Percentiles rank a stretch among this genome's conserved stretches.
These are phyloP conservation scores for Periophthalmus magnuspinnatus DNA, from an alignment of 2,797 vertebrate genomes.

Conservation along the genomic window DNA sequence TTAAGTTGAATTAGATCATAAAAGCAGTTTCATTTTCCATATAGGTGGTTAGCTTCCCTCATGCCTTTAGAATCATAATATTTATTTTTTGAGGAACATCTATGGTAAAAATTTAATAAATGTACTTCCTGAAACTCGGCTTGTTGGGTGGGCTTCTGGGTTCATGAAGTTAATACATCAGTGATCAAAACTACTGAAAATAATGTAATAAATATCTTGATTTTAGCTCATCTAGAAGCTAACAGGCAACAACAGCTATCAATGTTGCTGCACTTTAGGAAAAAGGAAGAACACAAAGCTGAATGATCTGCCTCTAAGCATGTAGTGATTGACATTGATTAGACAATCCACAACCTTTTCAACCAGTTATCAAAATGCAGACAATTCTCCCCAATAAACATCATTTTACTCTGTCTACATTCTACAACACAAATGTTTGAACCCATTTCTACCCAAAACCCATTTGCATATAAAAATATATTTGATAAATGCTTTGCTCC, in stretches of 20 bases:
- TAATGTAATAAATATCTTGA: no score
- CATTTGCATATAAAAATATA: neutral
- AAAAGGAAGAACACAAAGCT: no score
- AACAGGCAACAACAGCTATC: no score
- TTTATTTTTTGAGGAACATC: no score
- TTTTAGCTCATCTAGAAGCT: no score
- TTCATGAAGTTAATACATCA: no score
- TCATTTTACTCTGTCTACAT: neutral
- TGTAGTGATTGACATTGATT: neutral
- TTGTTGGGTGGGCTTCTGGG: no score
- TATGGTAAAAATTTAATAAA: no score
- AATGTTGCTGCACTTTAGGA: neutral
- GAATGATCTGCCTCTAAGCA: neutral
- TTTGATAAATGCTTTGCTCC: constrained; percentile 14
- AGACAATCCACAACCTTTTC: neutral
- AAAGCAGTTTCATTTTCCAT: neutral
- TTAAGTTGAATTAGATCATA: neutral
- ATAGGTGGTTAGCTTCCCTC: neutral
- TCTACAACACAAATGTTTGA: neutral
- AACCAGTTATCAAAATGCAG: neutral
- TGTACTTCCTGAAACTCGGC: no score
- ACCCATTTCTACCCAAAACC: neutral
- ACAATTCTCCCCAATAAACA: neutral
- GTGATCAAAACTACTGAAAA: no score
- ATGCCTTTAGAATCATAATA: no score